Conservation (phyloP, 1,140 invertebrate genomes). For the Megathymus violae region DNA sequence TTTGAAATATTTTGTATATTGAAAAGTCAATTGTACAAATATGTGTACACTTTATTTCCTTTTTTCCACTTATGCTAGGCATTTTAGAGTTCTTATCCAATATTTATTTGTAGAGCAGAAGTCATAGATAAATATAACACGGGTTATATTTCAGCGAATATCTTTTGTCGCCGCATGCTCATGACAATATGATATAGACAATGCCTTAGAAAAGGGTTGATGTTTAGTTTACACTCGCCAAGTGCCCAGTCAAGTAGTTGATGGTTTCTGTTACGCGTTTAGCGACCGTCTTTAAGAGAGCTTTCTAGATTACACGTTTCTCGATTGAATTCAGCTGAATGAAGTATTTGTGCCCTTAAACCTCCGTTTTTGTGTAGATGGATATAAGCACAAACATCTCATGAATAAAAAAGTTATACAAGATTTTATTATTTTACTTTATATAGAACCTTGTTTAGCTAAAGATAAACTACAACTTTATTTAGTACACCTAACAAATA, state of each 20-base stretch:
- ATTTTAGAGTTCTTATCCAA: constrained; percentile 14
- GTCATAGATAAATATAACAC: constrained; percentile 64
- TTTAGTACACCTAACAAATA: too few relatives aligned
- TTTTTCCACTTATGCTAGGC: too few relatives aligned
- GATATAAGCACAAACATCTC: too few relatives aligned
- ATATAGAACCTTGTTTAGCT: too few relatives aligned
- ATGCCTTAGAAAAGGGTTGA: constrained; percentile 73
- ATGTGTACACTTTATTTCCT: too few relatives aligned
- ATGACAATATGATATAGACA: constrained; percentile 81
- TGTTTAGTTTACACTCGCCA: constrained; percentile 57
- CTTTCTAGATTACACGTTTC: constrained; percentile 1
- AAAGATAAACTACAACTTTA: too few relatives aligned
- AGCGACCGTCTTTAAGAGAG: background rate
- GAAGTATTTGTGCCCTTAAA: background rate
- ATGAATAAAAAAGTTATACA: too few relatives aligned
- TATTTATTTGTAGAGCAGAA: constrained; percentile 32
- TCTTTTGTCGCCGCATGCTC: constrained; percentile 74
- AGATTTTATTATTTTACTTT: too few relatives aligned
- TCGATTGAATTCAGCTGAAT: constrained; percentile 1
- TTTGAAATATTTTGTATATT: too few relatives aligned
- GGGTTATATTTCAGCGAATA: constrained; percentile 74
- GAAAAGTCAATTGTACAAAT: too few relatives aligned
- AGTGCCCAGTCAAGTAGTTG: constrained; percentile 18
- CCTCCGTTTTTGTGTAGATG: background rate
- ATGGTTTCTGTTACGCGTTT: constrained; percentile 6